phyloP scores from a whole-genome alignment of 2,797 vertebrate genomes.

The Chaetophractus vellerosus region DNA sequence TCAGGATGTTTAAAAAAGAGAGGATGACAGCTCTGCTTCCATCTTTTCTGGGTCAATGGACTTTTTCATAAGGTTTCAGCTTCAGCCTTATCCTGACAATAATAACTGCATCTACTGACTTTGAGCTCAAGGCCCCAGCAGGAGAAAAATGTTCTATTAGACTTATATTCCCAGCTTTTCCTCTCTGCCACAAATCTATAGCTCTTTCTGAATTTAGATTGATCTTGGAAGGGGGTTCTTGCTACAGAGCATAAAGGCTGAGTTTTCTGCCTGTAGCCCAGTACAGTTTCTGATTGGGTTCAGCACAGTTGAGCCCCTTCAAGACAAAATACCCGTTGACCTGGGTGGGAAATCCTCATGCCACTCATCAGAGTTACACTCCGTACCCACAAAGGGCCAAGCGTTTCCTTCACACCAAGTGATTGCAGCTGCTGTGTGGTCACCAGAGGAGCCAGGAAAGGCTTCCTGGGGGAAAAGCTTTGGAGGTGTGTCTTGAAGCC shows the following conservation, averaged over 20 bases:
- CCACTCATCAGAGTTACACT: background rate
- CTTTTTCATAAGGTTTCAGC: constrained; percentile 65
- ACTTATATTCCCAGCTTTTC: background rate
- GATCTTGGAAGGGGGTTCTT: background rate
- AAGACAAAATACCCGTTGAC: background rate
- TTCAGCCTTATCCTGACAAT: background rate
- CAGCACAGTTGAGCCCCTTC: background rate
- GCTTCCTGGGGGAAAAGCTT: background rate
- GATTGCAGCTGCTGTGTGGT: background rate
- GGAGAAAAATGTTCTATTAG: background rate
- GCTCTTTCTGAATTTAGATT: background rate
- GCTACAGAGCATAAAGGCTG: background rate
- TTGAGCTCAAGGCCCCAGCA: background rate
- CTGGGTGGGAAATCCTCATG: fast-evolving
- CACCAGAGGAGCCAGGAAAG: background rate
- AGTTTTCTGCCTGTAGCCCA: background rate
- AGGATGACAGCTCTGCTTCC: background rate
- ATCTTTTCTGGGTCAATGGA: constrained; percentile 64
- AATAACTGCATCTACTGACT: background rate
- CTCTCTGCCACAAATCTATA: background rate
- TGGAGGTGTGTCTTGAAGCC: background rate
- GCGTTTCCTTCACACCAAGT: background rate
- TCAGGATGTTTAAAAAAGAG: constrained; percentile 43
- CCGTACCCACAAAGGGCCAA: no score
- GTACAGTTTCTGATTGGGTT: background rate